Evolutionary conservation across 1,140 invertebrate species (phyloP), one percentile per base, ranked within the genome.

Genomic region (Dendrolimus kikuchii): DNA sequence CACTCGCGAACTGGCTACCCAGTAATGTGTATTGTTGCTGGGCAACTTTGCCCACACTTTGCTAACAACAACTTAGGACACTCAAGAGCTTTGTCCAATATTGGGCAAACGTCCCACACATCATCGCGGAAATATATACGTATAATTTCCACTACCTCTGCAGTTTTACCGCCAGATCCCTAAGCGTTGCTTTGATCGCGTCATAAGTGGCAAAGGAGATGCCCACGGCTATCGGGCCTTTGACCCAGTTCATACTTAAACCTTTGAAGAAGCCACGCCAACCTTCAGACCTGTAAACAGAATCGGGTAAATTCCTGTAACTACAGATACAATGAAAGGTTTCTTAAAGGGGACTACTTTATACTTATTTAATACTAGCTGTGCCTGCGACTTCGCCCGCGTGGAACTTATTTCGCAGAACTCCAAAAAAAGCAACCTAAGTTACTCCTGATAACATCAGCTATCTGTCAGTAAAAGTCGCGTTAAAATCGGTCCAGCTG

Each of bases 231-330:
- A 99, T 95, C 0, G 98, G 98, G 5, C 98, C 98, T 88, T 99
- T 99, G 4, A 99, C 93, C 96, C 97, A 99, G 88, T 99, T 99
- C 95, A 99, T 98, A 64, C 95, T 98, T 0, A 99, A 90, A 0
- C 98, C 98, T 89, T 99, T 99, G 89, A 96, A 99, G 71, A 99
- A 94, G 0, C 98, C 98, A 59, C 92, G 89, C 77, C 91, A 92
- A 23, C 98, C 98, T 88, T 99, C 97, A 63, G 93, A 91, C 52
- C 93, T 94, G 86, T 5, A 38, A 53, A 45, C 9, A 47, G 41
- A 40, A 44, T 23, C 7, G 7, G 7, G n/a, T n/a, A n/a, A n/a
- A n/a, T n/a, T n/a, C 9, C 51, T 10, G n/a, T 39, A 51, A 37
- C 38, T 38, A 40, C 46, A 4, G 23, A 37, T 9, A 39, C 38